phyloP scores from a whole-genome alignment of 2,888 invertebrate species.

The Melolontha melolontha region DNA sequence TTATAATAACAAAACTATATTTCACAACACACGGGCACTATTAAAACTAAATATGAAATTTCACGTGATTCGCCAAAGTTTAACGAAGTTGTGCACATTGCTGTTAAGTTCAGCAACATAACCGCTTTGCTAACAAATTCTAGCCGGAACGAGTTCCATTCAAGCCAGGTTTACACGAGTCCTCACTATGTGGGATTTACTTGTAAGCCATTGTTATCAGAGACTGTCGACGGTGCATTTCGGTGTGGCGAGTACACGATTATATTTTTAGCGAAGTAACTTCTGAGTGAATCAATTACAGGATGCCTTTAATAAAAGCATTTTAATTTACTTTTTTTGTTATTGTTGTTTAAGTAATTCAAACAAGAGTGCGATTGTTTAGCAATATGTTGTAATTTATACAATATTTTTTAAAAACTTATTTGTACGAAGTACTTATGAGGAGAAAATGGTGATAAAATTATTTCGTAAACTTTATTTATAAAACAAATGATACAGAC shows the following conservation, averaged over 20 bases:
- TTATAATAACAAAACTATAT: neutral
- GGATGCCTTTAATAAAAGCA: slow-evolving; percentile 14
- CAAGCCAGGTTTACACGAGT: slow-evolving; percentile 41
- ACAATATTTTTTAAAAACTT: too few species aligned
- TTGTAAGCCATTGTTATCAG: slow-evolving; percentile 6
- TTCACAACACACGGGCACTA: neutral
- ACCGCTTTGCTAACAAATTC: slow-evolving; percentile 29
- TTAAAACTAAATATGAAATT: neutral
- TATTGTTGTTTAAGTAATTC: neutral
- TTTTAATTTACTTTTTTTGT: slow-evolving; percentile 1
- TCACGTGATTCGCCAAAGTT: slow-evolving; percentile 30
- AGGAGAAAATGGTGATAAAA: neutral
- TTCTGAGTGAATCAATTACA: slow-evolving; percentile 15
- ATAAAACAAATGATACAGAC: too few species aligned
- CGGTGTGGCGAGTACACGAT: slow-evolving; percentile 9
- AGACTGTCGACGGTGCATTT: slow-evolving; percentile 13
- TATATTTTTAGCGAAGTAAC: slow-evolving; percentile 29
- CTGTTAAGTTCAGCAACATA: slow-evolving; percentile 31
- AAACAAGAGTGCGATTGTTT: neutral
- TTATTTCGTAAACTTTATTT: neutral
- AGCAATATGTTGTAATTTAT: too few species aligned
- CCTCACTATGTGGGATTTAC: slow-evolving; percentile 1
- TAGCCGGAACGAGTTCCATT: slow-evolving; percentile 40
- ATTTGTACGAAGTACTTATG: too few species aligned
- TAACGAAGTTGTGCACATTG: slow-evolving; percentile 9